Evolutionary conservation across 2,113 vertebrate genomes (phyloP).

Genomic region (Holacanthus passer): DNA sequence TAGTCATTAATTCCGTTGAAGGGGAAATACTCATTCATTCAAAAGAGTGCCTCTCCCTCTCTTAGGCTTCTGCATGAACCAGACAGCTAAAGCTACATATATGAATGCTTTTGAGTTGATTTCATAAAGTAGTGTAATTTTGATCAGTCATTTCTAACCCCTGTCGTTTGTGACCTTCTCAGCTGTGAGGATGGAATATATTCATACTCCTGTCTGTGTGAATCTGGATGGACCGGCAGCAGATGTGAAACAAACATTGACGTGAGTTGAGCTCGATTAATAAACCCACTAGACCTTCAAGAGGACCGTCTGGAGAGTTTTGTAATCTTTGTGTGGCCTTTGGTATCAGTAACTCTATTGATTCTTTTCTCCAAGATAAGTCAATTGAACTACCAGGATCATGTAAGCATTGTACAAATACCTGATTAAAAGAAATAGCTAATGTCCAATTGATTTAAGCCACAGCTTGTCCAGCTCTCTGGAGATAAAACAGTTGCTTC

Average conservation of each 20-base stretch:
- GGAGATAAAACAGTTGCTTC: constrained; percentile 75
- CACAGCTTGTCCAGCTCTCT: constrained; percentile 65
- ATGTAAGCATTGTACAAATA: constrained; percentile 78
- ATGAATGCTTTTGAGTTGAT: constrained; percentile 16
- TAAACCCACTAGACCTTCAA: constrained; percentile 40
- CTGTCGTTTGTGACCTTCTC: constrained; percentile 67
- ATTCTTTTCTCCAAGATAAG: constrained; percentile 57
- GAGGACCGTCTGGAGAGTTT: constrained; percentile 41
- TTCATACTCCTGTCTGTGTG: constrained; percentile 83
- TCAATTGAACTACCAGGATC: constrained; percentile 59
- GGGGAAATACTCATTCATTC: constrained; percentile 74
- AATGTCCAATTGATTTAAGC: constrained; percentile 79
- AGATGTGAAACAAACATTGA: constrained; percentile 88
- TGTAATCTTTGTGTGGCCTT: constrained; percentile 60
- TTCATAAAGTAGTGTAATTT: neutral
- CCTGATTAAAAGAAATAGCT: constrained; percentile 77
- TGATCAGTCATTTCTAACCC: constrained; percentile 36
- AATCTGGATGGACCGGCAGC: constrained; percentile 84
- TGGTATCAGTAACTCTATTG: constrained; percentile 68
- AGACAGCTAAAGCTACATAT: neutral
- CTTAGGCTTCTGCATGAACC: constrained; percentile 14
- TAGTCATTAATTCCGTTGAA: constrained; percentile 80
- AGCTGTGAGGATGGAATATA: constrained; percentile 85
- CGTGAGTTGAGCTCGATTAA: constrained; percentile 79
- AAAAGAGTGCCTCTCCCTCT: constrained; percentile 30